These are phyloP conservation scores for Erinaceus europaeus DNA, from an alignment of 2,113 vertebrate genomes.

Conservation along the genomic window DNA sequence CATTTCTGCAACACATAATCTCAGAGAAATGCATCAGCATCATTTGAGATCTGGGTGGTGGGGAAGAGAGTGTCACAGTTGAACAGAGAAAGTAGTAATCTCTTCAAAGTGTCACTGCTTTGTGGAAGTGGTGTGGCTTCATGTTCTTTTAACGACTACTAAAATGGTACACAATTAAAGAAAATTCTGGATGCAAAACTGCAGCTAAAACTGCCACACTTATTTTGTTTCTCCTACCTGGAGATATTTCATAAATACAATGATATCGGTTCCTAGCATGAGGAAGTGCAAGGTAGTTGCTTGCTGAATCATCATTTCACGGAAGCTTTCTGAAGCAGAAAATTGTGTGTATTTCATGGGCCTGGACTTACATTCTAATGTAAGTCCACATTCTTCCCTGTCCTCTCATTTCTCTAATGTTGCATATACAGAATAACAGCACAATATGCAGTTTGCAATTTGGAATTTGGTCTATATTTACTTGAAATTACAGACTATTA, in stretches of 20 bases:
- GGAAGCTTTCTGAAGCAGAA: not conserved
- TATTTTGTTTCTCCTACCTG: not conserved
- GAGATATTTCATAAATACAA: not conserved
- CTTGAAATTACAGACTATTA: constrained; percentile 30
- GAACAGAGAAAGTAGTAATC: not conserved
- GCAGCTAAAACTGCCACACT: not conserved
- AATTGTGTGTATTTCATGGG: not conserved
- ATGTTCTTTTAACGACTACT: not conserved
- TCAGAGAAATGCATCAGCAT: not conserved
- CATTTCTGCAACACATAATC: not conserved
- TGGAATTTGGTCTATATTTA: not conserved
- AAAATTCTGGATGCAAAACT: not conserved
- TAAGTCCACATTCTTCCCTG: not conserved
- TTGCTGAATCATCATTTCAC: not conserved
- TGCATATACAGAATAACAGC: not conserved
- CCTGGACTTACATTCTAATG: not conserved
- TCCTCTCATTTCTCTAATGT: not conserved
- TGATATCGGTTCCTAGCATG: not conserved
- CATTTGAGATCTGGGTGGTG: not conserved
- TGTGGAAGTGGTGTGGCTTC: not conserved
- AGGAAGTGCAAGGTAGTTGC: not conserved
- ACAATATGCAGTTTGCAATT: constrained; percentile 5
- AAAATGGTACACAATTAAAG: not conserved
- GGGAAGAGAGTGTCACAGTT: not conserved
- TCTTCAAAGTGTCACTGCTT: not conserved